Evolutionary conservation across 2,888 invertebrate species (phyloP).

Genomic region (Dastarcus helophoroides): DNA sequence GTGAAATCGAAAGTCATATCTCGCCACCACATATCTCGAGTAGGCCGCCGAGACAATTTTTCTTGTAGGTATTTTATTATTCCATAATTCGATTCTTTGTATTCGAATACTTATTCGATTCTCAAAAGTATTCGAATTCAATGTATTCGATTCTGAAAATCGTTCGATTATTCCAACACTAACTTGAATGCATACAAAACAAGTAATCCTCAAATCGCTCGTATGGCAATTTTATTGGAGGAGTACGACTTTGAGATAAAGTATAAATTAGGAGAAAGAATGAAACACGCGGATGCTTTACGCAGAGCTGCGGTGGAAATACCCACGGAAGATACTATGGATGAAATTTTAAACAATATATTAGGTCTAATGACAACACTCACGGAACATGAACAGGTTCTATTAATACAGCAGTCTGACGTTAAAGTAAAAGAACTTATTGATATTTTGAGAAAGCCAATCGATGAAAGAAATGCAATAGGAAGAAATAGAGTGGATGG

Average conservation of each 20-base stretch:
- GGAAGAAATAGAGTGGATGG: slow-evolving; percentile 10
- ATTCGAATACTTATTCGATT: too few relatives aligned
- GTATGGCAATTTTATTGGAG: slow-evolving; percentile 15
- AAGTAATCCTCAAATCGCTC: slow-evolving; percentile 17
- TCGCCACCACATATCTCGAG: too few relatives aligned
- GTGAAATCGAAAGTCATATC: too few relatives aligned
- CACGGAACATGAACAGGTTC: slow-evolving; percentile 11
- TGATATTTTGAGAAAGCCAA: slow-evolving; percentile 8
- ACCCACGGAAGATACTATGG: slow-evolving; percentile 4
- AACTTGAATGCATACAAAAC: slow-evolving; percentile 18
- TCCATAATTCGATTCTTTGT: too few relatives aligned
- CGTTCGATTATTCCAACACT: too few relatives aligned
- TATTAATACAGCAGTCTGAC: slow-evolving; percentile 11
- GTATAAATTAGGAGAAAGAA: slow-evolving; percentile 15
- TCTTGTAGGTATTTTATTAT: too few relatives aligned
- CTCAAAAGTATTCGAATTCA: too few relatives aligned
- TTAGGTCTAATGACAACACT: slow-evolving; percentile 2
- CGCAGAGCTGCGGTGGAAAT: slow-evolving; percentile 15
- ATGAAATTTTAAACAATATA: not conserved
- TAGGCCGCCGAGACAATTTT: too few relatives aligned
- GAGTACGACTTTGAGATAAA: slow-evolving; percentile 20
- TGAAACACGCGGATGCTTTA: slow-evolving; percentile 19
- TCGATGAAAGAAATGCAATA: slow-evolving; percentile 6
- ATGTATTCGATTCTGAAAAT: too few relatives aligned
- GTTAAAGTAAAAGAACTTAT: slow-evolving; percentile 10